A percentile compares a stretch with the other conserved stretches of the same genome.
These are phyloP conservation scores for Caenorhabditis tropicalis DNA, from an alignment of 1,140 invertebrate species.

Conservation along the genomic window DNA sequence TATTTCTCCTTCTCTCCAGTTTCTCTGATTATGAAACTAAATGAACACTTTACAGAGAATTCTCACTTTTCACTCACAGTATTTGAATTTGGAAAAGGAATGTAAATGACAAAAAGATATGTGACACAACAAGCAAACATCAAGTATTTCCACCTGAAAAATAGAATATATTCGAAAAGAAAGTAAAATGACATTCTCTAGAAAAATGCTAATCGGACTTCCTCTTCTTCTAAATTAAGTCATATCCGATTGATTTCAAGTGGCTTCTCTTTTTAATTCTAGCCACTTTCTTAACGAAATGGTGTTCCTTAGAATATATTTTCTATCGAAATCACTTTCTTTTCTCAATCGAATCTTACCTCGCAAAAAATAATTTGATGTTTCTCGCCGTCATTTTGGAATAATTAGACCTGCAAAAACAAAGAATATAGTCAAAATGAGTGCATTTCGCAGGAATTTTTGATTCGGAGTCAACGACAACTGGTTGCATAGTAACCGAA, in stretches of 20 bases:
- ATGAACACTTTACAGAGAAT: not conserved
- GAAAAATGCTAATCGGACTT: too few relatives aligned
- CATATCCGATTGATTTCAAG: too few relatives aligned
- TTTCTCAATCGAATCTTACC: too few relatives aligned
- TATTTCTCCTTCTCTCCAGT: not conserved
- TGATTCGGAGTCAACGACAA: not conserved
- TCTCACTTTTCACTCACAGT: not conserved
- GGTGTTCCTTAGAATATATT: too few relatives aligned
- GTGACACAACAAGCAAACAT: constrained; percentile 30
- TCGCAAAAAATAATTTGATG: constrained; percentile 7
- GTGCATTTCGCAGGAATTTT: not conserved
- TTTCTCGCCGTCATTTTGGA: not conserved
- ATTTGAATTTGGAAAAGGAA: not conserved
- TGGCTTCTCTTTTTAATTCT: too few relatives aligned
- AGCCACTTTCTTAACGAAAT: too few relatives aligned
- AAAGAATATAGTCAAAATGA: not conserved
- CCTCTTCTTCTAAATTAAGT: too few relatives aligned
- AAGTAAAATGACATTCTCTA: too few relatives aligned
- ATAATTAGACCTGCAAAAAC: constrained; percentile 24
- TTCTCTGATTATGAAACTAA: not conserved
- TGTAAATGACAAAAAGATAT: not conserved
- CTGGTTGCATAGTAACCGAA: constrained; percentile 38
- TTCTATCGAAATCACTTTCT: too few relatives aligned
- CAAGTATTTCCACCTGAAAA: constrained; percentile 22
- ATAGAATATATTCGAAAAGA: not conserved